phyloP scores from a whole-genome alignment of 2,113 vertebrate species.

The Herpailurus yagouaroundi region DNA sequence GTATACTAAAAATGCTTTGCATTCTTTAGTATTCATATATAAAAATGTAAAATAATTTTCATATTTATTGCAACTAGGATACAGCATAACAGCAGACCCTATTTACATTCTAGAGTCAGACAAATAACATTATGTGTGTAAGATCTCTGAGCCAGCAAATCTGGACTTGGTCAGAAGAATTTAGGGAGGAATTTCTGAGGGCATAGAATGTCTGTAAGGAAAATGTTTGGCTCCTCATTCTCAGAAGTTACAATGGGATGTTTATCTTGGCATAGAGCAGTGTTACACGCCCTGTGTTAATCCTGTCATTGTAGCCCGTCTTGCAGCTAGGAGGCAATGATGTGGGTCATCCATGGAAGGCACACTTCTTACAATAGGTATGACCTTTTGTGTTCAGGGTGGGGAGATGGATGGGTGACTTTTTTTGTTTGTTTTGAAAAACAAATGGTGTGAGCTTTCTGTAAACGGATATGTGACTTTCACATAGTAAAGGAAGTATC shows the following conservation, averaged over 20 bases:
- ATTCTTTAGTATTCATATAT: constrained; percentile 48
- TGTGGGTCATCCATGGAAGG: rapidly evolving
- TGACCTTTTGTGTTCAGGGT: background rate
- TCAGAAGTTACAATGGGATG: background rate
- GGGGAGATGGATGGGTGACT: background rate
- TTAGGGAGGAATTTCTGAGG: constrained; percentile 19
- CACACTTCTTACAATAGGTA: background rate
- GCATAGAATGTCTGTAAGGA: background rate
- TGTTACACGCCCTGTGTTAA: background rate
- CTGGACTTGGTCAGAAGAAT: constrained; percentile 3
- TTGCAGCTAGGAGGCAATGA: rapidly evolving
- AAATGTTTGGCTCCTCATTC: background rate
- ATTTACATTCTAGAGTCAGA: background rate
- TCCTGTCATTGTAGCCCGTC: background rate
- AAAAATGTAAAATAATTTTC: constrained; percentile 36
- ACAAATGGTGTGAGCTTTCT: background rate
- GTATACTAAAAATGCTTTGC: background rate
- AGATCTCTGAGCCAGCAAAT: background rate
- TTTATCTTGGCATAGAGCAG: background rate
- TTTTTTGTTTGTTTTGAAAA: background rate
- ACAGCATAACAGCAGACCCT: background rate
- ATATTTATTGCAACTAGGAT: constrained; percentile 44
- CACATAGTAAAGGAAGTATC: background rate
- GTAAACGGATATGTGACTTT: background rate
- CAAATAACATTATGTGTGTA: background rate